These are phyloP conservation scores for Macrochelys suwanniensis DNA, from an alignment of 2,797 vertebrate species.

Conservation along the genomic window DNA sequence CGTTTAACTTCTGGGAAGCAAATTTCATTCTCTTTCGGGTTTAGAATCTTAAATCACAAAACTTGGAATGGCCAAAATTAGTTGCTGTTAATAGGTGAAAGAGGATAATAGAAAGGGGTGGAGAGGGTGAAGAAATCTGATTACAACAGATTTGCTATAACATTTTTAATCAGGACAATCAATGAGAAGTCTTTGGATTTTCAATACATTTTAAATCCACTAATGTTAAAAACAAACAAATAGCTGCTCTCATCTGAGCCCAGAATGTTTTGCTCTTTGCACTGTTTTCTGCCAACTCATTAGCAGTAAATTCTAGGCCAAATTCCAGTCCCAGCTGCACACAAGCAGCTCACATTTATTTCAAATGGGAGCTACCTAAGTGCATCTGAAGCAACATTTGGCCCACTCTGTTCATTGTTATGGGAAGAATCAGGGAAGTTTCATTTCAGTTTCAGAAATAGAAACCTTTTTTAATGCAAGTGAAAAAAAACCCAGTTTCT, in stretches of 20 bases:
- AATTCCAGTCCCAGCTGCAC: not conserved
- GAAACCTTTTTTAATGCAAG: not conserved
- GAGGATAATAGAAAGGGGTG: not conserved
- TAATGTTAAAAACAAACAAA: accelerated
- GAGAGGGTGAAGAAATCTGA: not conserved
- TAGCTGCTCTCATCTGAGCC: not conserved
- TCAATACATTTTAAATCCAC: not conserved
- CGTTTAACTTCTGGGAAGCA: not conserved
- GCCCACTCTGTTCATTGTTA: not conserved
- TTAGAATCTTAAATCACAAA: not conserved
- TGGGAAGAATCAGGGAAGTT: not conserved
- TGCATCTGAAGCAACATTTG: not conserved
- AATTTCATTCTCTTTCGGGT: not conserved
- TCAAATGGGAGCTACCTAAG: not conserved
- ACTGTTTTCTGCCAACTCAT: not conserved
- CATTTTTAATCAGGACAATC: not conserved
- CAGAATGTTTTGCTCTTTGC: not conserved
- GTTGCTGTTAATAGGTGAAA: constrained; percentile 8
- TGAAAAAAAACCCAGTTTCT: not conserved
- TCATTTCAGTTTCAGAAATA: not conserved
- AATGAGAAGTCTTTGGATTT: not conserved
- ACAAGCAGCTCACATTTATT: not conserved
- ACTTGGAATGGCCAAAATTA: not conserved
- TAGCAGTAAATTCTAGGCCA: not conserved
- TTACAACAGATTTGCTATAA: not conserved